phyloP scores from a whole-genome alignment of 2,797 vertebrate genomes.

The Chelon labrosus region DNA sequence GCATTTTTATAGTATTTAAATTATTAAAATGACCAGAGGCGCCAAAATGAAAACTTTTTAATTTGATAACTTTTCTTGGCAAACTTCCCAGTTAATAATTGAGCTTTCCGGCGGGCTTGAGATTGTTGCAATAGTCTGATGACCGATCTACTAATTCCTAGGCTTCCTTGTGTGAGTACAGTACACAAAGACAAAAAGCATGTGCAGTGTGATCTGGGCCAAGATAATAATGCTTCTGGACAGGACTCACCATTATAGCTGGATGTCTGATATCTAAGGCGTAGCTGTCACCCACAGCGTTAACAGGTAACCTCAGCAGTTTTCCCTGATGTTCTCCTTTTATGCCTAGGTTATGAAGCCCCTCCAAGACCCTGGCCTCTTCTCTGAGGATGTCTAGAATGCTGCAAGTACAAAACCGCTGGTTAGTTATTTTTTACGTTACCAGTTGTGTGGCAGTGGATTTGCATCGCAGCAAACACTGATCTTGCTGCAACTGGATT shows the following conservation, averaged over 20 bases:
- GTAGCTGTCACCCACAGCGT: slow-evolving; percentile 83
- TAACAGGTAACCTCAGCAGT: slow-evolving; percentile 88
- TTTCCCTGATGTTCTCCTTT: slow-evolving; percentile 85
- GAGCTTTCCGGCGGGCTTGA: slow-evolving; percentile 47
- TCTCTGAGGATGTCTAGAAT: slow-evolving; percentile 92
- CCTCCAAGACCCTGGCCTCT: slow-evolving; percentile 92
- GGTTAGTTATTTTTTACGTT: slow-evolving; percentile 20
- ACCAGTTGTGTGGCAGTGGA: slow-evolving; percentile 4
- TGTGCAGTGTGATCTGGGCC: slow-evolving; percentile 28
- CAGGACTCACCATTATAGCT: slow-evolving; percentile 87
- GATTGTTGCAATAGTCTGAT: slow-evolving; percentile 45
- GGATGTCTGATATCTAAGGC: slow-evolving; percentile 93
- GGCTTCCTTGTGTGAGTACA: slow-evolving; percentile 17
- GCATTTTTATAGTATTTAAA: slow-evolving; percentile 38
- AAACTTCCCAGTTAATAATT: slow-evolving; percentile 51
- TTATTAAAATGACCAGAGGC: slow-evolving; percentile 51
- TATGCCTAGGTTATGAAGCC: slow-evolving; percentile 93
- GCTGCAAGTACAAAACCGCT: slow-evolving; percentile 66
- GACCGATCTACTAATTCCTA: slow-evolving; percentile 51
- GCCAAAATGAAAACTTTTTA: slow-evolving; percentile 49
- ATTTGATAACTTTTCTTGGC: slow-evolving; percentile 65
- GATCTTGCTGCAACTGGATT: slow-evolving; percentile 37
- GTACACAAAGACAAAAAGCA: slow-evolving; percentile 35
- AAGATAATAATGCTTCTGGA: slow-evolving; percentile 30
- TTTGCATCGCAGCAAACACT: slow-evolving; percentile 18